phyloP scores from a whole-genome alignment of 2,888 invertebrate genomes.

The Drepana falcataria region DNA sequence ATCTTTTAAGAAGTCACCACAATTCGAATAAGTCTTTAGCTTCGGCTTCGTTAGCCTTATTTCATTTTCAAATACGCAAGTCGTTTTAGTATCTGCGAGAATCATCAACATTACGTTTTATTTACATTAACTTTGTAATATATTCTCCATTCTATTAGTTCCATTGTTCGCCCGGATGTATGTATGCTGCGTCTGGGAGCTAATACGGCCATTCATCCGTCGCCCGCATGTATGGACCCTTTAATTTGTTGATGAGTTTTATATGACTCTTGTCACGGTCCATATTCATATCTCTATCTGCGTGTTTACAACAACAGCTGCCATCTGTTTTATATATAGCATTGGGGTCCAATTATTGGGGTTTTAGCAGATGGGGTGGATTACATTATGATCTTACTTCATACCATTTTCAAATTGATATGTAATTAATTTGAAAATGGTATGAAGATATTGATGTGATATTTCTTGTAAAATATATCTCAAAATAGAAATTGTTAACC shows the following conservation, averaged over 20 bases:
- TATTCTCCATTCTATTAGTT: constrained; percentile 1
- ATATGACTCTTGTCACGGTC: constrained; percentile 33
- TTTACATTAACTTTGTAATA: neutral
- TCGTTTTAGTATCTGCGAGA: neutral
- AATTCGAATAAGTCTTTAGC: no score
- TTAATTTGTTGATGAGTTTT: constrained; percentile 49
- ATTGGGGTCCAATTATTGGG: neutral
- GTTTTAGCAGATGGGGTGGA: neutral
- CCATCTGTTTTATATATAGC: neutral
- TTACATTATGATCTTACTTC: neutral
- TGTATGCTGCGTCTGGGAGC: constrained; percentile 37
- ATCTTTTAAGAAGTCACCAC: no score
- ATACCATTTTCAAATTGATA: no score
- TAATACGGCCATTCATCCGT: constrained; percentile 51
- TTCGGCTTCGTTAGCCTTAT: neutral
- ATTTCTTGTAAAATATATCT: no score
- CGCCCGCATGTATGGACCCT: constrained; percentile 48
- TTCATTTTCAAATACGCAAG: neutral
- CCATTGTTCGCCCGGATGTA: constrained; percentile 28
- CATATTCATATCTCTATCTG: constrained; percentile 9
- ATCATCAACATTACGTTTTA: neutral
- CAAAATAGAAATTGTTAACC: no score
- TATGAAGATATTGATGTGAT: no score
- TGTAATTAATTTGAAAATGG: no score
- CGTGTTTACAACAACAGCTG: constrained; percentile 5